Evolutionary conservation across 2,797 vertebrate genomes (phyloP), one percentile per base, ranked within the genome.

Genomic region (Trematomus bernacchii): DNA sequence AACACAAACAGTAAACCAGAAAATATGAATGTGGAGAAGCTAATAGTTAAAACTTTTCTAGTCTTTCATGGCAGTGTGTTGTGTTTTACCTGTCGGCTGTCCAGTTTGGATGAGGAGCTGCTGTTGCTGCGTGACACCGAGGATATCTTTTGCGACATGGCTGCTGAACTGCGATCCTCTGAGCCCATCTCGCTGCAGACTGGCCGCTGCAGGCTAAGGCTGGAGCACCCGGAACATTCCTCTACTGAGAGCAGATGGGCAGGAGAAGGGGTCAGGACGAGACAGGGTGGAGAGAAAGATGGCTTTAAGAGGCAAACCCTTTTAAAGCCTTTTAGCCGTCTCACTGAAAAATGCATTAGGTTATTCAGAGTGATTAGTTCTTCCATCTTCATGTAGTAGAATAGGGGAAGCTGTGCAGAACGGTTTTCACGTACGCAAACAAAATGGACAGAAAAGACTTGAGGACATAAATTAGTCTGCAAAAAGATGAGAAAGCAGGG

Each of bases 21-120:
- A 54, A 71, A 81, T 59, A 68, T 61, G 13, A 55, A 21, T 10
- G 16, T 43, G 6, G 11, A 53, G 21, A 50, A 23, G 18, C 43
- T 30, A 54, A 46, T 7, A 52, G 12, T 50, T 37, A 14, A 70
- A 53, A 71, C 3, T 55, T 23, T 14, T 19, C 16, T 18, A 46
- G 44, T 48, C 48, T 14, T 51, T 40, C 15, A 58, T 57, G 63
- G 72, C 10, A 14, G 15, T 37, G 4, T 72, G 50, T 51, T 58
- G 62, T 69, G 76, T 40, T 69, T 93, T 96, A 99, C 98, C 97
- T 99, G 98, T 75, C 97, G 94, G 89, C 97, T 97, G 89, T 96
- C 97, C 53, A 97, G 96, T 92, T 98, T 99, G 73, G 97, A 99
- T 10, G 97, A 99, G 84, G 96, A 96, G 94, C 97, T 99, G 92